Conservation (phyloP, 2,113 vertebrate species). For the Rattus rattus region DNA sequence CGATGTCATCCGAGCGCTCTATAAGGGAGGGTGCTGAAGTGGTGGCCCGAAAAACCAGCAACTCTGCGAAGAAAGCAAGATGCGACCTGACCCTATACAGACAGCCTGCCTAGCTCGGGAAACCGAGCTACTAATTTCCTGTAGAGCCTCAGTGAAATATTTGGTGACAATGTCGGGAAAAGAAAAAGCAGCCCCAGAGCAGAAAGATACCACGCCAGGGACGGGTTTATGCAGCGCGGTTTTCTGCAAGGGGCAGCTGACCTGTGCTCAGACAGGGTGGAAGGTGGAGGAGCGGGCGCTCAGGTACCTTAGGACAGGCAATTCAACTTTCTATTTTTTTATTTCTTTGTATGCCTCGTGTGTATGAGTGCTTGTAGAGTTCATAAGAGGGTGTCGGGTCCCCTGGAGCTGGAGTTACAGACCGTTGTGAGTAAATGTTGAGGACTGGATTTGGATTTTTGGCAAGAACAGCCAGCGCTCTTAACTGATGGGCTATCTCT, state of each 20-base stretch:
- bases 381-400: background rate
- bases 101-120: background rate
- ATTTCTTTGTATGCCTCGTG: background rate
- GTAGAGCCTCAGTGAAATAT: background rate
- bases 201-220: background rate
- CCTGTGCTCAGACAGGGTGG: background rate
- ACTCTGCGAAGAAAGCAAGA: background rate
- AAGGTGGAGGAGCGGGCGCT: background rate
- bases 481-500: background rate
- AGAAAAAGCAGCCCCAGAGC: background rate
- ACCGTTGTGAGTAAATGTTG: background rate
- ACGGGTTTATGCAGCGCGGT: background rate
- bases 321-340: background rate
- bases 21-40: background rate
- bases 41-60: conserved; percentile 39
- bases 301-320: background rate
- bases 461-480: background rate
- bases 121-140: conserved; percentile 4
- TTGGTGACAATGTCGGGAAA: background rate
- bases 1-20: background rate
- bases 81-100: background rate
- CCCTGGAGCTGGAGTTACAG: background rate
- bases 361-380: background rate
- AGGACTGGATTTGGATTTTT: background rate
- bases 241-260: background rate